Evolutionary conservation across 2,888 invertebrate genomes (phyloP).

Genomic region (Steromphala cineraria): DNA sequence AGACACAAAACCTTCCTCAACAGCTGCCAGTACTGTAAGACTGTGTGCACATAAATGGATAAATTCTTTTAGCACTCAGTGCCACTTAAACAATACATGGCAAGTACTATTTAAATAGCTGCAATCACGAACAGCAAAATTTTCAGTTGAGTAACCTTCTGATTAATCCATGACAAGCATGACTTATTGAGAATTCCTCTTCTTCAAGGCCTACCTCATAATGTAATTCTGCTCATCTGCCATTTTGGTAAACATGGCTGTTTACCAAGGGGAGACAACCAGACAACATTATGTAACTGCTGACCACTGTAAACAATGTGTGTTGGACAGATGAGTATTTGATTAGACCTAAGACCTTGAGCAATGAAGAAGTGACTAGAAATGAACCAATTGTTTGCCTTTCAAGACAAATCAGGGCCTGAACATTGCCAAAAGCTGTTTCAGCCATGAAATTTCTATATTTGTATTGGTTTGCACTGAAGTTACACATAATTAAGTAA

Average conservation of each 20-base stretch:
- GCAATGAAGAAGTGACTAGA: background rate
- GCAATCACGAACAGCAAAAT: background rate
- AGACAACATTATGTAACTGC: background rate
- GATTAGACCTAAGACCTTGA: background rate
- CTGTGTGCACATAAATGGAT: background rate
- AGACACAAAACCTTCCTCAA: background rate
- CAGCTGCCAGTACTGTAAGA: background rate
- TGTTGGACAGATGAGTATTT: background rate
- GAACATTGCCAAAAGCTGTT: background rate
- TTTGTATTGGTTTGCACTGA: background rate
- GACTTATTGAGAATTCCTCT: background rate
- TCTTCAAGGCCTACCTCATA: background rate
- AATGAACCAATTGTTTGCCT: background rate
- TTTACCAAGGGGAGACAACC: background rate
- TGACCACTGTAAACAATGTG: background rate
- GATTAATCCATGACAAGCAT: background rate
- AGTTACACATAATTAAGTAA: background rate
- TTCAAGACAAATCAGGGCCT: background rate
- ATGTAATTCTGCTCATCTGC: background rate
- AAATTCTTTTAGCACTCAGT: background rate
- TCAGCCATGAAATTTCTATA: background rate
- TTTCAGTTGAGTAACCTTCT: background rate
- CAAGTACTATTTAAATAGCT: background rate
- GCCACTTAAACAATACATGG: background rate
- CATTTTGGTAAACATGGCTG: background rate